Evolutionary conservation across 2,888 invertebrate species (phyloP).

Genomic region (Oxycera nigricornis): DNA sequence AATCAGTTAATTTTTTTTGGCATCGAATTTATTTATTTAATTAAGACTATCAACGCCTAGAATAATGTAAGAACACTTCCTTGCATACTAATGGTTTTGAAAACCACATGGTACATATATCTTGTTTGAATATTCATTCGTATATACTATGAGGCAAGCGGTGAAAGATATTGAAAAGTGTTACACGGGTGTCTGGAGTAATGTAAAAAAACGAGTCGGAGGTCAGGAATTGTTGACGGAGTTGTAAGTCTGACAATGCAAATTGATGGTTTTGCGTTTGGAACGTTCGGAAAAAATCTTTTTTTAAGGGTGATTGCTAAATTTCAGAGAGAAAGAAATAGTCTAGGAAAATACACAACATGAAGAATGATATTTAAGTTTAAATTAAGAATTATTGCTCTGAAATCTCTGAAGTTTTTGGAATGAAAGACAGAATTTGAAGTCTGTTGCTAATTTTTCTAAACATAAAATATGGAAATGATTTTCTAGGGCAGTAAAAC

Average conservation of each 20-base stretch:
- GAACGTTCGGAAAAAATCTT: too few relatives aligned
- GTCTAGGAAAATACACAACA: too few relatives aligned
- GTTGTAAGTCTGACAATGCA: neutral
- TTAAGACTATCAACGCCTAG: neutral
- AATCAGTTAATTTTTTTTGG: too few relatives aligned
- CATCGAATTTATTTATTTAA: neutral
- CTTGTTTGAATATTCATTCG: neutral
- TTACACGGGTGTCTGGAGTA: neutral
- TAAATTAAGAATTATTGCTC: too few relatives aligned
- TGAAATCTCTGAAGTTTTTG: too few relatives aligned
- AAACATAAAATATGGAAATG: too few relatives aligned
- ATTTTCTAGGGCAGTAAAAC: too few relatives aligned
- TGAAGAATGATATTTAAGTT: too few relatives aligned
- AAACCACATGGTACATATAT: neutral
- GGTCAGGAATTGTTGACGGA: neutral
- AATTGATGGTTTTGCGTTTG: neutral
- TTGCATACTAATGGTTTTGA: neutral
- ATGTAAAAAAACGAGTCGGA: neutral
- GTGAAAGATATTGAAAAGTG: neutral
- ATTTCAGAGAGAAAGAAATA: too few relatives aligned
- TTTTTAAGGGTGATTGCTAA: too few relatives aligned
- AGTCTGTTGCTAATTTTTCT: too few relatives aligned
- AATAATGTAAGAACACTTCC: neutral
- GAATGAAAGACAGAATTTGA: too few relatives aligned
- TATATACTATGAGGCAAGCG: neutral